Percentiles rank a stretch among this genome's conserved stretches.
These are phyloP conservation scores for Zaprionus kolodkinae DNA, from an alignment of 1,140 invertebrate genomes.

Conservation along the genomic window DNA sequence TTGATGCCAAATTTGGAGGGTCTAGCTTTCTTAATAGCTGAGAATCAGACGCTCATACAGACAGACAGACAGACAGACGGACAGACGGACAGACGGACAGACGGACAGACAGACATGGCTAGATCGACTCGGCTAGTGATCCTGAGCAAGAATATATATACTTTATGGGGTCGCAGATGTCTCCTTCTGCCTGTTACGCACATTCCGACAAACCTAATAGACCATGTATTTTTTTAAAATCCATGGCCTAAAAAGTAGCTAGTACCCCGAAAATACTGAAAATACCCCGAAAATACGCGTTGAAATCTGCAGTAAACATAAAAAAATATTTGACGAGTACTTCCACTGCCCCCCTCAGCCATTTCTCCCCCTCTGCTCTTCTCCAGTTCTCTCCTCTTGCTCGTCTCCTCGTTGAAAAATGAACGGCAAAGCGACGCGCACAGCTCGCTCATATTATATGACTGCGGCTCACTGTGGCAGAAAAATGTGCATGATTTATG, in stretches of 20 bases:
- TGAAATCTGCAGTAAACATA: conserved; percentile 75
- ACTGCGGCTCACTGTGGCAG: conserved; percentile 75
- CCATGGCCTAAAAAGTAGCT: conserved; percentile 69
- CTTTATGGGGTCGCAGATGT: no score
- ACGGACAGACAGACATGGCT: no score
- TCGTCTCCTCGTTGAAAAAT: conserved; percentile 61
- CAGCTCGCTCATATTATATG: conserved; percentile 60
- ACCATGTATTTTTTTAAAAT: no score
- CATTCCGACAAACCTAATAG: no score
- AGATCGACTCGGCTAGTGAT: no score
- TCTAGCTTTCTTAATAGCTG: no score
- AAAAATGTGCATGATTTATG: conserved; percentile 81
- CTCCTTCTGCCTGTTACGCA: no score
- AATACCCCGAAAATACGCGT: conserved; percentile 33
- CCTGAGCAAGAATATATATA: no score
- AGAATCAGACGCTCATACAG: no score
- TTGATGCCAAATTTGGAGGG: no score
- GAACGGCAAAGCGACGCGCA: conserved; percentile 28
- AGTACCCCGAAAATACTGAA: conserved; percentile 61
- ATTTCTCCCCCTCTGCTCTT: not conserved
- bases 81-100: no score
- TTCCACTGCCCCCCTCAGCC: not conserved
- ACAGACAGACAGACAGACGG: no score
- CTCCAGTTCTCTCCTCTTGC: not conserved
- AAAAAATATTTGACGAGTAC: conserved; percentile 72